A percentile compares a stretch with the other conserved stretches of the same genome.
phyloP scores from a whole-genome alignment of 2,888 invertebrate species.

The Periphyllus acericola region DNA sequence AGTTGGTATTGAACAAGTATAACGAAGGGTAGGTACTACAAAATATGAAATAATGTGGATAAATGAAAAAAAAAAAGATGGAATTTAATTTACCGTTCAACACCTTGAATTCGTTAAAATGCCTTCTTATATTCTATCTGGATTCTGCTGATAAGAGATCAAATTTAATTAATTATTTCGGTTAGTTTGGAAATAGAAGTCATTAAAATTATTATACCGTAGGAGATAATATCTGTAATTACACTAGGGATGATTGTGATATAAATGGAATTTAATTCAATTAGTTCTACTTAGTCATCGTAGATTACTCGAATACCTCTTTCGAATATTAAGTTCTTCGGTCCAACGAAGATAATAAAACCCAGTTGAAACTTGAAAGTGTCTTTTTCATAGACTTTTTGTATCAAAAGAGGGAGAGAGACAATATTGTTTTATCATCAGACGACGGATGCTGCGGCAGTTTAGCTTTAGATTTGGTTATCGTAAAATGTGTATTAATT shows the following conservation, averaged over 20 bases:
- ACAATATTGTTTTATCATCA: neutral
- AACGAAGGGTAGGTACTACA: too few species aligned
- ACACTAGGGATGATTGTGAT: neutral
- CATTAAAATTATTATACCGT: slow-evolving; percentile 3
- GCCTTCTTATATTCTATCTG: neutral
- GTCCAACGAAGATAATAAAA: neutral
- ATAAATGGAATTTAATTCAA: slow-evolving; percentile 44
- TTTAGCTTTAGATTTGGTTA: neutral
- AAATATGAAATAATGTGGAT: too few species aligned
- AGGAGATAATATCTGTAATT: slow-evolving; percentile 18
- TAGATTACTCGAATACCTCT: neutral
- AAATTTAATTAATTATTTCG: neutral
- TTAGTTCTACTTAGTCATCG: slow-evolving; percentile 19
- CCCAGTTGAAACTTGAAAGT: neutral
- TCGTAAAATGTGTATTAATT: too few species aligned
- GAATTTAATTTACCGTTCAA: neutral
- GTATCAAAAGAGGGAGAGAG: neutral
- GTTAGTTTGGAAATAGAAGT: neutral
- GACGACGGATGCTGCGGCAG: neutral
- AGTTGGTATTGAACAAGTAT: too few species aligned
- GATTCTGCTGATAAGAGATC: neutral
- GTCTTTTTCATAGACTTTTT: neutral
- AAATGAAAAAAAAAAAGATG: neutral
- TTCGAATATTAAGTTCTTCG: slow-evolving; percentile 19
- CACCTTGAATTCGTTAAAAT: neutral